Base-by-base conservation (phyloP, 2,113 vertebrate genomes). In the Neodontobutis hainanensis region DNA sequence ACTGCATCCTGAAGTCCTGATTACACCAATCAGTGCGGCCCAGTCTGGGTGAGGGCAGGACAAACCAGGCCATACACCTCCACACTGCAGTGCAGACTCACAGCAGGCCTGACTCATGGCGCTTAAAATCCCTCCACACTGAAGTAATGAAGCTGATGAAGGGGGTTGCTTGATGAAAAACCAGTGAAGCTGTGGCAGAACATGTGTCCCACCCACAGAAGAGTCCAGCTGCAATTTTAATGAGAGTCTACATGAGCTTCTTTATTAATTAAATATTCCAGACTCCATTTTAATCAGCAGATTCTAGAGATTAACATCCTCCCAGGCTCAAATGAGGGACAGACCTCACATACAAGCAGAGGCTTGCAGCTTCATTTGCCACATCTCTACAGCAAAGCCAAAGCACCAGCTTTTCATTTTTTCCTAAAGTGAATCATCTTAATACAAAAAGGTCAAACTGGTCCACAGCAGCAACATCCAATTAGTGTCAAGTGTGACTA, bases 401-500 rank as follows among this genome's bases (percentile, higher is more conserved):
- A 85, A 73, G 65, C 64, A 40, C 38, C 38, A 16, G 77, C 55
- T 6, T 75, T 80, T 81, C 36, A 84, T 87, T 84, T 87, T 7
- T 34, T 86, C 77, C 87, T 46, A 52, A 87, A 82, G 85, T 84
- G 79, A 87, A 85, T 86, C 61, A 67, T 81, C 70, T 76, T 84
- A 82, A 84, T 82, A 87, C 61, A 68, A 73, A 81, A 87, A 64
- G 87, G 85, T 90, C 84, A 87, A 85, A 78, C 76, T 83, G 83
- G 83, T 89, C 86, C 85, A 87, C 70, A 8, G 73, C 86, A 89
- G 82, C 75, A 56, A 80, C 85, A 91, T 87, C 88, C 90, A 91
- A 92, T 92, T 92, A 91, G 87, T 84, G 82, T 87, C 81, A 83
- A 89, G 88, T 85, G 77, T 87, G 82, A 86, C 85, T 89, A 90